Conservation (phyloP, 2,797 vertebrate species). For the Brachyalestes nurse region DNA sequence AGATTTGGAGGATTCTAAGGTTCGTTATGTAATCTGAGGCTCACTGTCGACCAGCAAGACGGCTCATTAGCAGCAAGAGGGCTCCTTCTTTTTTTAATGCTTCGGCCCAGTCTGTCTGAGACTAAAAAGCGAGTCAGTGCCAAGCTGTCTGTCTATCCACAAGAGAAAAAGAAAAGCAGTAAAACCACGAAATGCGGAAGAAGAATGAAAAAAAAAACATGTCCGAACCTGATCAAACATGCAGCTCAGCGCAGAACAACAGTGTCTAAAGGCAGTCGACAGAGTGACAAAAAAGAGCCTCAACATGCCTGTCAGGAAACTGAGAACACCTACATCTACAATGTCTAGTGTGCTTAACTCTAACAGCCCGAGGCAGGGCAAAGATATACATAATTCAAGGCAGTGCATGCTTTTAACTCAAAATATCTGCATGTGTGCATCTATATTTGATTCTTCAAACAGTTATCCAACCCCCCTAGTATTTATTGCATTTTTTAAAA, state of each 20-base stretch:
- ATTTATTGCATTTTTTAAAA: too few species aligned
- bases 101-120: constrained; percentile 69
- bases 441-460: background rate
- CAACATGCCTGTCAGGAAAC: constrained; percentile 1
- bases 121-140: constrained; percentile 47
- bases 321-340: constrained; percentile 11
- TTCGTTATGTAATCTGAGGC: constrained; percentile 36
- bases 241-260: background rate
- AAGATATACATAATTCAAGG: background rate
- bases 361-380: background rate
- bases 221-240: constrained; percentile 15
- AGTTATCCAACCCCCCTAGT: too few species aligned
- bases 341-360: background rate
- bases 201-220: background rate
- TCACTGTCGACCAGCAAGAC: background rate
- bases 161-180: constrained; percentile 60
- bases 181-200: constrained; percentile 19
- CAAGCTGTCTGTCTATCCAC: constrained; percentile 25
- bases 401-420: background rate
- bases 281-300: background rate
- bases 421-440: background rate
- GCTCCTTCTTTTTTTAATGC: background rate
- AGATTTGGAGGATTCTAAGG: constrained; percentile 11
- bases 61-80: constrained; percentile 12
- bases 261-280: background rate